Base-by-base conservation (phyloP, 2,113 vertebrate genomes). In the Danionella cerebrum region DNA sequence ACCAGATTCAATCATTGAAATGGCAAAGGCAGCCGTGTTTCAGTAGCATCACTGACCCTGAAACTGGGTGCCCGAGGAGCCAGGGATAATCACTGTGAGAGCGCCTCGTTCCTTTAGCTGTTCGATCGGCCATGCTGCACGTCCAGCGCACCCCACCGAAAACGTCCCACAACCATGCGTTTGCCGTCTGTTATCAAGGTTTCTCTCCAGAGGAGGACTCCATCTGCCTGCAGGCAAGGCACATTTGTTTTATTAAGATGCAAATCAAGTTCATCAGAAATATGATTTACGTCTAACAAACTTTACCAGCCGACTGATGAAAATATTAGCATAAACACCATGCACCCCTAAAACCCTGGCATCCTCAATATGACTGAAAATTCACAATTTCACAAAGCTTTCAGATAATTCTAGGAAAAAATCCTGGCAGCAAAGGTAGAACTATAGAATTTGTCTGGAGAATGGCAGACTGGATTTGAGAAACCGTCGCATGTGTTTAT, bases 1-100 rank as follows among this genome's bases (percentile, higher is more conserved):
- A 84, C 78, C 77, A 70, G 76, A 89, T 87, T 85, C 82, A 87
- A 83, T 84, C 84, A 84, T 79, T 80, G 82, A 88, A 83, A 86
- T 74, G 79, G 83, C 82, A 84, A 70, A 75, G 64, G 77, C 77
- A 69, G 77, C 75, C 70, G 29, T 16, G 47, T 77, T 72, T 73
- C 62, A 82, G 70, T 73, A 71, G 73, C 70, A 70, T 65, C 78
- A 51, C 31, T 84, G 85, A 88, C 84, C 85, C 83, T 52, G 74
- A 78, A 87, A 78, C 80, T 79, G 67, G 57, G 39, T 29, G 67
- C 60, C 21, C 16, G 62, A 31, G 54, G 41, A 72, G 72, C 65
- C 68, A 13, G 75, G 81, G 75, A 82, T 83, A 83, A 87, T 85
- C 83, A 79, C 72, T 72, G 82, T 79, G 78, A 18, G 68, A 74